These are phyloP conservation scores for Mesocentrotus franciscanus DNA, from an alignment of 53 echinoderm and acorn worm genomes.

Conservation along the genomic window DNA sequence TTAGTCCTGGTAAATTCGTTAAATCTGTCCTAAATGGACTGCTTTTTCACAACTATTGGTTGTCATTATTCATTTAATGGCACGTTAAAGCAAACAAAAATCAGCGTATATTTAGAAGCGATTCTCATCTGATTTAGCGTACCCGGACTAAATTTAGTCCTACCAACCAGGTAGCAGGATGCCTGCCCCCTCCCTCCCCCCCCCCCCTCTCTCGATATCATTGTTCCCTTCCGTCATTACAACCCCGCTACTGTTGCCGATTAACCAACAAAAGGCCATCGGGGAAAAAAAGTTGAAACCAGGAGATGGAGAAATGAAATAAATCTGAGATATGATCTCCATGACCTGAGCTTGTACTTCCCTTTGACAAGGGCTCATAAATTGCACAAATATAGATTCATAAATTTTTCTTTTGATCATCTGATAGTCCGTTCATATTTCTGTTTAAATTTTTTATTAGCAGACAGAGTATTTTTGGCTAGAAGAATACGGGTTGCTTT, in stretches of 20 bases:
- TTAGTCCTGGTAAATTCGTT: too few species aligned
- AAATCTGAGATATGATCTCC: constrained; percentile 56
- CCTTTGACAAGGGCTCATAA: constrained; percentile 48
- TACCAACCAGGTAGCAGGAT: constrained; percentile 34
- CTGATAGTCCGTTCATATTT: constrained; percentile 31
- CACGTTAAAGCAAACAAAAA: too few species aligned
- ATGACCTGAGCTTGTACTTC: constrained; percentile 61
- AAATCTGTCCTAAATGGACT: too few species aligned
- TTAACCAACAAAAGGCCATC: constrained; percentile 33
- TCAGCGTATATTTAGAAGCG: background rate
- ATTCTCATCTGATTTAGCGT: background rate
- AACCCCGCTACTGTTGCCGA: constrained; percentile 51
- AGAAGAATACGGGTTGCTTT: constrained; percentile 9
- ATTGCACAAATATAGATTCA: constrained; percentile 65
- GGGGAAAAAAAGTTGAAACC: constrained; percentile 27
- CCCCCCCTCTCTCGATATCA: background rate
- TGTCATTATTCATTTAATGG: too few species aligned
- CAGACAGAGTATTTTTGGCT: background rate
- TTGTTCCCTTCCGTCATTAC: constrained; percentile 43
- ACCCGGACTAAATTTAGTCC: background rate
- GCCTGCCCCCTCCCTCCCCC: background rate
- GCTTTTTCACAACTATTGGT: too few species aligned
- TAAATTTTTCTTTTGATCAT: constrained; percentile 61
- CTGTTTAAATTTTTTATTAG: background rate
- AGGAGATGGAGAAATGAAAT: constrained; percentile 44